Percentiles rank a stretch among this genome's conserved stretches.
Evolutionary conservation across 92 coral and sea anemone species (phyloP).

Genomic region (Parazoanthus darwini): DNA sequence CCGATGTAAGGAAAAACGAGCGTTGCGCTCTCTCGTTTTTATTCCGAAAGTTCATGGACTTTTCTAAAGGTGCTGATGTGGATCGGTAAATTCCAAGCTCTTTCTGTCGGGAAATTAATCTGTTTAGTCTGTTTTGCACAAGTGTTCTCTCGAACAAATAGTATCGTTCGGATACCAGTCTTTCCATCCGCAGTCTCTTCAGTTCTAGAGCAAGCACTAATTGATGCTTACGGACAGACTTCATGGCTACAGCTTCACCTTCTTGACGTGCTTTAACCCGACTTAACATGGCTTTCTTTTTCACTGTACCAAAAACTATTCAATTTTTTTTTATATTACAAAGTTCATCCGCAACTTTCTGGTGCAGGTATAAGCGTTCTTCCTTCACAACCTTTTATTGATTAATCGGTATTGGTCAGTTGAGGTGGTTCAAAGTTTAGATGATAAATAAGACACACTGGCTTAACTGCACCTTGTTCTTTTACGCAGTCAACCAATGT

Average conservation of each 20-base stretch:
- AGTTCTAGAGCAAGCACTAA: conserved; percentile 78
- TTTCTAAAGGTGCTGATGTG: neutral
- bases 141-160: conserved; percentile 78
- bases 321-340: too few relatives aligned
- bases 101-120: conserved; percentile 69
- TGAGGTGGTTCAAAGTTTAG: too few relatives aligned
- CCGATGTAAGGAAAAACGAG: conserved; percentile 9
- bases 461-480: too few relatives aligned
- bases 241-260: conserved; percentile 72
- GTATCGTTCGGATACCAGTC: conserved; percentile 73
- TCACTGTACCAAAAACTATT: neutral
- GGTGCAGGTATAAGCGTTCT: neutral
- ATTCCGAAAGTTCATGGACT: conserved; percentile 17
- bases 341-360: neutral
- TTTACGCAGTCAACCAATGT: neutral
- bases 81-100: conserved; percentile 78
- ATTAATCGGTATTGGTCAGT: neutral
- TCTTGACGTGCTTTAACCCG: conserved; percentile 6
- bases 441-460: neutral
- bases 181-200: conserved; percentile 76
- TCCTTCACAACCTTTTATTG: neutral
- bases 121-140: conserved; percentile 57
- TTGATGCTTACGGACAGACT: conserved; percentile 86
- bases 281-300: neutral
- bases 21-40: neutral